Evolutionary conservation across 2,797 vertebrate genomes (phyloP), one percentile per base, ranked within the genome.

Genomic region (Taenioides sp.): DNA sequence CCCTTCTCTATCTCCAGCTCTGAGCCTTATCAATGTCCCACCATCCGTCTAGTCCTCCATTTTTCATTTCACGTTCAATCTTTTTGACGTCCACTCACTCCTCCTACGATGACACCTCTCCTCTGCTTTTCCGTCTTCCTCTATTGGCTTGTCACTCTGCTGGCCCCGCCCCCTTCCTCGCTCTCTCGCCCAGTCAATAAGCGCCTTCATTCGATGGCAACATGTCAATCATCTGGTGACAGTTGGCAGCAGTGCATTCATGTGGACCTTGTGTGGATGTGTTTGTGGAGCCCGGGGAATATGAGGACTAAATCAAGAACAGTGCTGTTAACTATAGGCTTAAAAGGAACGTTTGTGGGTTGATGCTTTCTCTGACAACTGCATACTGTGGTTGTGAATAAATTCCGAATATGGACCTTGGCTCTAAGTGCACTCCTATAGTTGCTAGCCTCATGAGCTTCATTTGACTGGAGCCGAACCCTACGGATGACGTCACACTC

Each of bases 31-130:
- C 88, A 82, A 69, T 27, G 65, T 88, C 88, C 73, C 82, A 86
- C 80, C 86, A 91, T 89, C 86, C 80, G 81, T 87, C 86, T 84
- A 86, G 55, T 65, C 85, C 85, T 89, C 86, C 90, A 89, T 91
- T 91, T 92, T 87, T 92, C 87, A 92, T 91, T 92, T 91, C 90
- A 91, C 86, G 88, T 89, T 84, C 83, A 89, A 91, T 92, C 86
- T 89, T 80, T 77, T 69, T 91, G 87, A 91, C 71, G 76, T 82
- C 78, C 71, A 75, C 85, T 74, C 80, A 68, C 80, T 78, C 85
- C 85, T 74, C 72, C 80, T 82, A 37, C 65, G 7, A 72, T 71
- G 52, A 83, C 81, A 84, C 77, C 76, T 86, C 81, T 72, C 49
- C 71, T 72, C 83, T 83, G 76, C 75, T 70, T 55, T 64, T 81